These are phyloP conservation scores for Mastigias papua DNA, from an alignment of 30 jellyfish, hydroid and myxozoan genomes.

Conservation along the genomic window DNA sequence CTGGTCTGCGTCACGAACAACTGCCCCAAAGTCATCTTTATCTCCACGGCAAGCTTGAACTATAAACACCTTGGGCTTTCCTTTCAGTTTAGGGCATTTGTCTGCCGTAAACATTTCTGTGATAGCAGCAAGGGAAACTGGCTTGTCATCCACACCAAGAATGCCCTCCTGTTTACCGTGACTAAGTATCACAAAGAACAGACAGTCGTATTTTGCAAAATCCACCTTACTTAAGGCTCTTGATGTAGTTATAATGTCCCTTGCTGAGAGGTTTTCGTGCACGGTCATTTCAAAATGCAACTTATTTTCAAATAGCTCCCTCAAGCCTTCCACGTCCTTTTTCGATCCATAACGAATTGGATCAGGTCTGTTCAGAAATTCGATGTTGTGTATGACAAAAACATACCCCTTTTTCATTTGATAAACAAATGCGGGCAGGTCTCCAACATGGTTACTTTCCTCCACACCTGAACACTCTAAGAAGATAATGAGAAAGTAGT, in stretches of 20 bases:
- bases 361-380: neutral
- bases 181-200: conserved; percentile 49
- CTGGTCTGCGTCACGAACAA: conserved; percentile 36
- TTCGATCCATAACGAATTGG: conserved; percentile 70
- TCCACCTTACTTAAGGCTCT: conserved; percentile 28
- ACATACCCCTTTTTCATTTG: conserved; percentile 50
- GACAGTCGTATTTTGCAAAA: conserved; percentile 32
- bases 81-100: conserved; percentile 57
- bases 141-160: conserved; percentile 63
- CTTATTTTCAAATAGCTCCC: conserved; percentile 22
- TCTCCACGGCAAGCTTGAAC: conserved; percentile 94
- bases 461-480: neutral
- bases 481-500: too few relatives aligned
- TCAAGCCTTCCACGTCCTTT: conserved; percentile 57
- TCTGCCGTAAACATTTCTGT: conserved; percentile 65
- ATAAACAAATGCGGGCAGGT: neutral
- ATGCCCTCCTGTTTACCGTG: conserved; percentile 83
- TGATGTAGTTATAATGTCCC: neutral
- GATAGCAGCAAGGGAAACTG: conserved; percentile 28
- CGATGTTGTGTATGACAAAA: conserved; percentile 17
- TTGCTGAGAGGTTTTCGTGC: conserved; percentile 23
- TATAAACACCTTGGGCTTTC: conserved; percentile 77
- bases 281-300: conserved; percentile 37
- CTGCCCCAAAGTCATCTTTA: conserved; percentile 61
- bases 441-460: neutral